Evolutionary conservation across 2,888 invertebrate genomes (phyloP).

Genomic region (Prosapia bicincta): DNA sequence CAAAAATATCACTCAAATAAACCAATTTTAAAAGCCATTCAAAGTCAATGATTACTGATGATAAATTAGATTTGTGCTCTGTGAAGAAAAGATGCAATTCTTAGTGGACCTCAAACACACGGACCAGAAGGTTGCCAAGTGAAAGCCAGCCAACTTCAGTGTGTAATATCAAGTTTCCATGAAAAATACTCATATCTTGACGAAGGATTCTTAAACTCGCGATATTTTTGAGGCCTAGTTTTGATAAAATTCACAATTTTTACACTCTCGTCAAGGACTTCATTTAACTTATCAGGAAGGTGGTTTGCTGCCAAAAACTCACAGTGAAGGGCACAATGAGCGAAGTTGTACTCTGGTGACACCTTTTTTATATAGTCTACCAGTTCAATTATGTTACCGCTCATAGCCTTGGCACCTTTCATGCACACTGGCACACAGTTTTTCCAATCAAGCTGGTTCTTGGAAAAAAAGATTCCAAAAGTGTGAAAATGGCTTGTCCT

Average conservation of each 20-base stretch:
- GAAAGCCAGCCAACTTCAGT: conserved; percentile 15
- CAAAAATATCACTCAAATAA: conserved; percentile 1
- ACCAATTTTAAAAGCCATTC: background rate
- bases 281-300: background rate
- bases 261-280: too few relatives aligned
- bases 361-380: background rate
- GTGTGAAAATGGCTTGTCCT: background rate
- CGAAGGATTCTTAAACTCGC: background rate
- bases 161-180: conserved; percentile 13
- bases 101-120: background rate
- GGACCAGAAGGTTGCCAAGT: background rate
- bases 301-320: background rate
- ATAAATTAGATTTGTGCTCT: too few relatives aligned
- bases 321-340: background rate
- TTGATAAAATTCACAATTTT: conserved; percentile 3
- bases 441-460: background rate
- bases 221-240: conserved; percentile 4
- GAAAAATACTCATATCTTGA: background rate
- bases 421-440: background rate
- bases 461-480: background rate
- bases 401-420: background rate
- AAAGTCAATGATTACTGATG: background rate
- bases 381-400: background rate
- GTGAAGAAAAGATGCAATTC: too few relatives aligned
- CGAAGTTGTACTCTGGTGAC: background rate